Evolutionary conservation across 2,113 vertebrate genomes (phyloP), one percentile per base, ranked within the genome.

Genomic region (Scopus umbretta): DNA sequence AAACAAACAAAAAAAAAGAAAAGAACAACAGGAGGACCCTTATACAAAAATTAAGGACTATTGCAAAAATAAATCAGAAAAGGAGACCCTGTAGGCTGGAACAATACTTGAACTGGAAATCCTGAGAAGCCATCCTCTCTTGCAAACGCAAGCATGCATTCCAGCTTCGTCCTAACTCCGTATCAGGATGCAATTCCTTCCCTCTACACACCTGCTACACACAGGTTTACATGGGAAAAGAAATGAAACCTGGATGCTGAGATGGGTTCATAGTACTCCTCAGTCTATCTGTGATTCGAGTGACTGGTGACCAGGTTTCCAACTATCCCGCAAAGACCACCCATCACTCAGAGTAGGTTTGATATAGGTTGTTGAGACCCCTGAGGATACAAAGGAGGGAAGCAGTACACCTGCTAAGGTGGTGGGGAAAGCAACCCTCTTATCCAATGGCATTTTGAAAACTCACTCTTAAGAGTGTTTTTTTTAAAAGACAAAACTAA

Each of bases 61-160:
- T 34, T 82, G 49, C n/a, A 94, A 90, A 94, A 95, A 88, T 17
- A 75, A 88, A 83, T 72, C 32, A 52, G n/a, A 94, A 92, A 90
- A 82, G 25, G 36, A 90, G 67, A 71, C 20, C 30, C 18, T 17
- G 29, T 68, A 83, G 59, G 53, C 40, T 80, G 40, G 53, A 94
- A 73, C n/a, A 68, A 65, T 32, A 61, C 30, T 63, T 88, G 26
- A 68, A 67, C 62, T 72, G 66, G 62, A 94, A 88, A 72, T 50
- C 26, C n/a, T 34, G 16, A 76, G 43, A 92, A 75, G 17, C 11
- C 53, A 52, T n/a, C 52, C n/a, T 6, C 7, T 75, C 43, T 79
- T 30, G 38, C 71, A 86, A 86, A 90, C 4, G 15, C 32, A 76
- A 83, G n/a, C 29, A 29, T 10, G 20, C 11, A 26, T 36, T 80